Percentiles rank a stretch among this genome's conserved stretches.
These are phyloP conservation scores for Microplitis demolitor DNA, from an alignment of 1,140 invertebrate species.

Conservation along the genomic window DNA sequence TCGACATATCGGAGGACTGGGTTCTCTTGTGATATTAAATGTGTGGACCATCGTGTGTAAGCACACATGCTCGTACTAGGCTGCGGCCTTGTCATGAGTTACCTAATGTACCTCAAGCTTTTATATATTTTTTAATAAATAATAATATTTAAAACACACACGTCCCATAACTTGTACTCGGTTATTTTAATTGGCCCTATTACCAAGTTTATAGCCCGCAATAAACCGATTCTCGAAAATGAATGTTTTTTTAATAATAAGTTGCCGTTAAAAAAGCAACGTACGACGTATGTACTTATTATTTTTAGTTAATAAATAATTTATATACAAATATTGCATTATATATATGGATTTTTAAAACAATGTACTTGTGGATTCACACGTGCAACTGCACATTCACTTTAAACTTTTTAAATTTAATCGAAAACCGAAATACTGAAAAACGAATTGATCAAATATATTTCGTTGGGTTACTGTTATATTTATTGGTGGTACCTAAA, in stretches of 20 bases:
- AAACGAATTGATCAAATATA: not conserved
- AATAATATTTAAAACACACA: not conserved
- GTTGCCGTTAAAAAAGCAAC: too few relatives aligned
- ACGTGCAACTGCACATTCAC: not conserved
- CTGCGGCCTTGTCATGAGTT: slow-evolving; percentile 16
- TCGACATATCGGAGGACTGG: slow-evolving; percentile 5
- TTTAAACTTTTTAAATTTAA: not conserved
- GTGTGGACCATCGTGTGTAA: slow-evolving; percentile 6
- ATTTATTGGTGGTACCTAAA: not conserved
- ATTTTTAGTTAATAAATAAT: too few relatives aligned
- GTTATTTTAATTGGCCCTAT: too few relatives aligned
- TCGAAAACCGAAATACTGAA: not conserved
- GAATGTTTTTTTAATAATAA: not conserved
- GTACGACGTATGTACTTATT: too few relatives aligned
- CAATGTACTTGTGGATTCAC: not conserved
- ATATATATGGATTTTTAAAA: not conserved
- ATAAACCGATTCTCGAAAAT: too few relatives aligned
- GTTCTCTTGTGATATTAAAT: not conserved
- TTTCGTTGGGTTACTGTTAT: not conserved
- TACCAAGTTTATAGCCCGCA: too few relatives aligned
- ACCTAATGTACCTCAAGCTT: slow-evolving; percentile 1
- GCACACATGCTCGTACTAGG: not conserved
- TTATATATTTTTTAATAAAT: not conserved
- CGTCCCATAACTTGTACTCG: too few relatives aligned
- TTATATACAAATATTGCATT: too few relatives aligned